Percentiles rank a stretch among this genome's conserved stretches.
Evolutionary conservation across 2,113 vertebrate species (phyloP).

Genomic region (Eretmochelys imbricata): DNA sequence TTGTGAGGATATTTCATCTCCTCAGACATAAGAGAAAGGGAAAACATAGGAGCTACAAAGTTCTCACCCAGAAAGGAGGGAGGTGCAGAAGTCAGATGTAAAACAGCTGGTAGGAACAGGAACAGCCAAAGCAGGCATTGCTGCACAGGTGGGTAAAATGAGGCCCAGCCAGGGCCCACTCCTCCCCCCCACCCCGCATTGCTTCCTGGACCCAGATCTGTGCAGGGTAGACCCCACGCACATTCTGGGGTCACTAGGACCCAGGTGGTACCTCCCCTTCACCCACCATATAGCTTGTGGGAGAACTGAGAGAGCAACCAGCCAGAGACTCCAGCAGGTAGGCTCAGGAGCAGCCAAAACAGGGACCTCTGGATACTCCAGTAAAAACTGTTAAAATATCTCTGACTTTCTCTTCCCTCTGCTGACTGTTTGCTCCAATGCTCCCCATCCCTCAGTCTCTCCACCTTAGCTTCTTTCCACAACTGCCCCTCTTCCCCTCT

Average conservation of each 20-base stretch:
- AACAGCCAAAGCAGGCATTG: background rate
- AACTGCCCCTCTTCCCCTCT: background rate
- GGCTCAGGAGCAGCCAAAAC: background rate
- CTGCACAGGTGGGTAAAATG: background rate
- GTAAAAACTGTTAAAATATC: background rate
- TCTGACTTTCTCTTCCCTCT: background rate
- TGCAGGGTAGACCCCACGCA: background rate
- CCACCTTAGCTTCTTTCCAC: background rate
- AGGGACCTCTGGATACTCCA: background rate
- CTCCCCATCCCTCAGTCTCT: background rate
- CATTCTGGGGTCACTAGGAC: background rate
- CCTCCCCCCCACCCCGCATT: background rate
- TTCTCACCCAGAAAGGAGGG: background rate
- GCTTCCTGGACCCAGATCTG: too few species aligned
- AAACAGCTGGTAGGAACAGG: background rate
- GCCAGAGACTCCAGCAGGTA: background rate
- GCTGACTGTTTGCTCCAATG: background rate
- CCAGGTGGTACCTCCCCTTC: background rate
- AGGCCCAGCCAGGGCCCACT: background rate
- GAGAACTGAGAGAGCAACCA: background rate
- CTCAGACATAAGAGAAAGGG: background rate
- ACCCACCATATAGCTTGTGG: background rate
- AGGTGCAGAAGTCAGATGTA: background rate
- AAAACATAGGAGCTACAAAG: constrained; percentile 32
- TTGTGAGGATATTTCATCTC: constrained; percentile 34